Evolutionary conservation across 2,113 vertebrate genomes (phyloP).

Genomic region (Crotalus tigris): DNA sequence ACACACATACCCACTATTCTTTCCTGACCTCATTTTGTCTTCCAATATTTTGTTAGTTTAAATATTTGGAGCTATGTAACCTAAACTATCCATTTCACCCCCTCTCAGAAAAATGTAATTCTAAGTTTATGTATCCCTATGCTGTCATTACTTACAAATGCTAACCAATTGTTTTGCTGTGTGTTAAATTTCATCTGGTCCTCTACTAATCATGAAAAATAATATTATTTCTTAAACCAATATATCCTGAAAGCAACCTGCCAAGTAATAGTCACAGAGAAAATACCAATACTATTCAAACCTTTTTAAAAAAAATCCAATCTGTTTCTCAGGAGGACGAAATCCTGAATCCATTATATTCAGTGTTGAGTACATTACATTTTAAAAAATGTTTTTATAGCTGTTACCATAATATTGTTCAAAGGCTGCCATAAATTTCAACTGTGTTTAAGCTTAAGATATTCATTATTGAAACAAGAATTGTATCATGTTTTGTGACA

Average conservation of each 20-base stretch:
- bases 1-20: constrained; percentile 44
- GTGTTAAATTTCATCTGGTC: constrained; percentile 53
- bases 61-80: constrained; percentile 44
- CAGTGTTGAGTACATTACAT: not conserved
- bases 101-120: constrained; percentile 38
- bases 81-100: constrained; percentile 40
- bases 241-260: not conserved
- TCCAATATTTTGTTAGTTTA: constrained; percentile 53
- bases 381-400: not conserved
- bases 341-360: not conserved
- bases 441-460: not conserved
- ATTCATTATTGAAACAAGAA: not conserved
- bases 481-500: not conserved
- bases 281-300: not conserved
- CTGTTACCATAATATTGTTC: not conserved
- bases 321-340: not conserved
- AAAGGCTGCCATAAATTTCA: not conserved
- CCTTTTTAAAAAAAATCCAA: not conserved
- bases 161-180: constrained; percentile 52
- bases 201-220: constrained; percentile 39
- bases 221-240: not conserved
- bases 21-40: constrained; percentile 21
- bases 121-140: constrained; percentile 37
- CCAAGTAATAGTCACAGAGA: not conserved
- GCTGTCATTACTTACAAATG: constrained; percentile 44